A percentile compares a stretch with the other conserved stretches of the same genome.
phyloP scores from a whole-genome alignment of 2,888 invertebrate species.

The Ophion ellenae region DNA sequence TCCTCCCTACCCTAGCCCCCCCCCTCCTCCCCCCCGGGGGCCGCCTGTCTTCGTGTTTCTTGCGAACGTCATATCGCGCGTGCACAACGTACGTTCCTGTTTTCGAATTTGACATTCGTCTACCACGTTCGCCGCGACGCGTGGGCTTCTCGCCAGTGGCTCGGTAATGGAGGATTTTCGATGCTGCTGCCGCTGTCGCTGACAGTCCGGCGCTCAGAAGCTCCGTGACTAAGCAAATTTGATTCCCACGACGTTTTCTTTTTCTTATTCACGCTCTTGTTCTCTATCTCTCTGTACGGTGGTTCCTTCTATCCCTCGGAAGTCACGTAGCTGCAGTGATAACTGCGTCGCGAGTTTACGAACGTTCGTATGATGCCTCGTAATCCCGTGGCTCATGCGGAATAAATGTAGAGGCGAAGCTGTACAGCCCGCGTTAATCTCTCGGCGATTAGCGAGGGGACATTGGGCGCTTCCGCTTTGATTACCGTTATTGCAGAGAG shows the following conservation, averaged over 20 bases:
- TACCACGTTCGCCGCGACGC: constrained; percentile 46
- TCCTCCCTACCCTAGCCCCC: constrained; percentile 29
- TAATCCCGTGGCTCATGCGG: not conserved
- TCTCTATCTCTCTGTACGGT: constrained; percentile 9
- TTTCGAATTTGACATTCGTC: constrained; percentile 74
- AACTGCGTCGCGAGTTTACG: constrained; percentile 35
- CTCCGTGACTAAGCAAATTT: constrained; percentile 79
- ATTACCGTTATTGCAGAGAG: constrained; percentile 6
- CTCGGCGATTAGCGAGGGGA: not conserved
- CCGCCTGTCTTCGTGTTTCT: not conserved
- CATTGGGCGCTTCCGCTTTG: constrained; percentile 33
- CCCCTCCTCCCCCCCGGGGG: constrained; percentile 13
- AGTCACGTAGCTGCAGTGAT: constrained; percentile 1
- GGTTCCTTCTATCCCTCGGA: constrained; percentile 1
- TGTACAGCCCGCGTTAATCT: not conserved
- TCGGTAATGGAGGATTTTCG: constrained; percentile 75
- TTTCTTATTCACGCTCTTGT: constrained; percentile 14
- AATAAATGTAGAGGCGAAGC: not conserved
- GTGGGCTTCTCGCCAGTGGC: constrained; percentile 70
- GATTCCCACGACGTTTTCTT: constrained; percentile 64
- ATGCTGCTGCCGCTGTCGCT: constrained; percentile 36
- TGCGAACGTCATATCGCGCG: constrained; percentile 47
- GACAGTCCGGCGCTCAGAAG: constrained; percentile 64
- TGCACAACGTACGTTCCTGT: constrained; percentile 45
- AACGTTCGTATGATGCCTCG: not conserved